Percentiles rank a stretch among this genome's conserved stretches.
phyloP scores from a whole-genome alignment of 2,797 vertebrate genomes.

The Ambastaia sidthimunki region DNA sequence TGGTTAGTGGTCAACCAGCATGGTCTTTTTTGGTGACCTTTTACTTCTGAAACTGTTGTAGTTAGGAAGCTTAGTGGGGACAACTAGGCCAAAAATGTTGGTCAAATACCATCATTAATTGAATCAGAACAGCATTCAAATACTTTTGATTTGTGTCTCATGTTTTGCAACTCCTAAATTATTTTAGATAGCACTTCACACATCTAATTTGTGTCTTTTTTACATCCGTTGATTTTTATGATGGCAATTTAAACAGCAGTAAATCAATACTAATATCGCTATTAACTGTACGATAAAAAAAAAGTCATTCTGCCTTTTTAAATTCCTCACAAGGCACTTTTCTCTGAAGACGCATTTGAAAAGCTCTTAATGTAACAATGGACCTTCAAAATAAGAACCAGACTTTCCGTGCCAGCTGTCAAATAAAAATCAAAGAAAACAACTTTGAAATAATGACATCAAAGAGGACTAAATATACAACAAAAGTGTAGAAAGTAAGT shows the following conservation, averaged over 20 bases:
- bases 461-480: neutral
- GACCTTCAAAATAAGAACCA: conserved; percentile 14
- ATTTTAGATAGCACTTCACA: neutral
- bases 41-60: too few species aligned
- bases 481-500: neutral
- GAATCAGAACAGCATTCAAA: neutral
- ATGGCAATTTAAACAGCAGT: neutral
- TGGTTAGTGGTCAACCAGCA: too few species aligned
- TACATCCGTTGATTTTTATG: neutral
- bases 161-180: neutral
- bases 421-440: conserved; percentile 29
- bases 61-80: too few species aligned
- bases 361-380: neutral
- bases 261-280: neutral
- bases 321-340: neutral
- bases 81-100: too few species aligned
- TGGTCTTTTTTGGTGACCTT: too few species aligned
- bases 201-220: too few species aligned
- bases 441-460: neutral
- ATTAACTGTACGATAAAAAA: neutral
- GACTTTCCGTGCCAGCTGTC: conserved; percentile 2
- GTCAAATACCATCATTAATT: too few species aligned
- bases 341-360: neutral
- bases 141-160: too few species aligned
- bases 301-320: too few species aligned